These are phyloP conservation scores for Taphrorychus bicolor DNA, from an alignment of 2,888 invertebrate genomes.

Conservation along the genomic window DNA sequence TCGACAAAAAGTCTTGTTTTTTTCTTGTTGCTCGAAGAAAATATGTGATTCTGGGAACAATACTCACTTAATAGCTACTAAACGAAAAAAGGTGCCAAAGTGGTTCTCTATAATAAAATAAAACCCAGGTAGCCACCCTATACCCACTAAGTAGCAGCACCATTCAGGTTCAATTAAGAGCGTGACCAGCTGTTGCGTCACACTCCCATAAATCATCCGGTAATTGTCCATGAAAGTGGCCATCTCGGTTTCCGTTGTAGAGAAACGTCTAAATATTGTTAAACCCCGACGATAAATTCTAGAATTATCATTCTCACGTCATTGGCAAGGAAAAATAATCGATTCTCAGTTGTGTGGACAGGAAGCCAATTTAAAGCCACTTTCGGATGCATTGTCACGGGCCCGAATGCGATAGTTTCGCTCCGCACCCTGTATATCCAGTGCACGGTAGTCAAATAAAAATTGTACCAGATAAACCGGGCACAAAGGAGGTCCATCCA, in stretches of 20 bases:
- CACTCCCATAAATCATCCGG: conserved; percentile 32
- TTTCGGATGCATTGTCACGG: no score
- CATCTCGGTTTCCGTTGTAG: conserved; percentile 24
- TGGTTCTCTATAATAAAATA: no score
- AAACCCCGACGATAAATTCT: conserved; percentile 27
- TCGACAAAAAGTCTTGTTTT: no score
- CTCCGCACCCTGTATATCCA: background rate
- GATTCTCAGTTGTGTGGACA: conserved; percentile 28
- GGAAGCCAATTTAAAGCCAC: conserved; percentile 35
- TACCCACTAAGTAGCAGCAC: conserved; percentile 14
- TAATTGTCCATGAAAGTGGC: conserved; percentile 30
- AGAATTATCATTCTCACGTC: conserved; percentile 29
- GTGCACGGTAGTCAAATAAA: conserved; percentile 3
- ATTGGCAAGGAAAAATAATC: conserved; percentile 24
- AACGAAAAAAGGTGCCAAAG: no score
- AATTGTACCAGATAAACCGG: conserved; percentile 9
- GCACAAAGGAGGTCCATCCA: conserved; percentile 36
- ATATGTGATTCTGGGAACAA: no score
- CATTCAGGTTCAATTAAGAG: conserved; percentile 27
- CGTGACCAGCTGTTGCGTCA: conserved; percentile 35
- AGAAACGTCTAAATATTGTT: conserved; percentile 38
- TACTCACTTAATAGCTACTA: no score
- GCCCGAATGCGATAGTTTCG: conserved; percentile 23
- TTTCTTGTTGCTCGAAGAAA: no score
- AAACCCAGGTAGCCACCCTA: conserved; percentile 31